A percentile compares a stretch with the other conserved stretches of the same genome.
phyloP scores from a whole-genome alignment of 1,140 invertebrate genomes.

The Lucilia cuprina region DNA sequence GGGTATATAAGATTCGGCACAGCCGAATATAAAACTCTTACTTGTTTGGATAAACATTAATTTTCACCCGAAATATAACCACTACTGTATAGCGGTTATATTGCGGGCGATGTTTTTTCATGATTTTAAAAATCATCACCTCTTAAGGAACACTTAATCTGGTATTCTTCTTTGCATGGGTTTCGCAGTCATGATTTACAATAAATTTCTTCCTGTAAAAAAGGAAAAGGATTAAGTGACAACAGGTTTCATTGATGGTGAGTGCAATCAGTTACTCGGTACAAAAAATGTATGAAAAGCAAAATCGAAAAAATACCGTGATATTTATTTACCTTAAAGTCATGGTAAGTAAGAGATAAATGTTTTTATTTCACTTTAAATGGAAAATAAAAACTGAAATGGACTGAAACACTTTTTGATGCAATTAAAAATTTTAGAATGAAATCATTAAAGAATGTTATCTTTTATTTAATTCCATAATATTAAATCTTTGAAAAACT shows the following conservation, averaged over 20 bases:
- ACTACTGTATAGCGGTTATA: no score
- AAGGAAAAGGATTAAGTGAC: not conserved
- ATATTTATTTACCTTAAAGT: slow-evolving; percentile 12
- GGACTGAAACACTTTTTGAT: not conserved
- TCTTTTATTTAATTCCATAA: no score
- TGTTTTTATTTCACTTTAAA: not conserved
- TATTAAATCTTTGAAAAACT: no score
- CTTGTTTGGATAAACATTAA: not conserved
- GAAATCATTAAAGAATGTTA: not conserved
- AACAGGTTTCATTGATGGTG: slow-evolving; percentile 32
- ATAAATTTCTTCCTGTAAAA: not conserved
- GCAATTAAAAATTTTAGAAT: slow-evolving; percentile 17
- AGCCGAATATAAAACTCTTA: no score
- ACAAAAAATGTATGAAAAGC: not conserved
- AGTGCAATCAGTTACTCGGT: not conserved
- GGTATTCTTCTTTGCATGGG: not conserved
- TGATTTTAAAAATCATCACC: not conserved
- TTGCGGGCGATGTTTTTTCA: no score
- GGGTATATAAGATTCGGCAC: no score
- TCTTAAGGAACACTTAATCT: not conserved
- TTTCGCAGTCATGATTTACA: not conserved
- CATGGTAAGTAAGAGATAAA: slow-evolving; percentile 25
- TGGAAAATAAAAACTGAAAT: slow-evolving; percentile 1
- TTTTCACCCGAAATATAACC: not conserved
- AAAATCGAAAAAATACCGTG: not conserved